Conservation (phyloP, 1,140 invertebrate species). For the Triops cancriformis region DNA sequence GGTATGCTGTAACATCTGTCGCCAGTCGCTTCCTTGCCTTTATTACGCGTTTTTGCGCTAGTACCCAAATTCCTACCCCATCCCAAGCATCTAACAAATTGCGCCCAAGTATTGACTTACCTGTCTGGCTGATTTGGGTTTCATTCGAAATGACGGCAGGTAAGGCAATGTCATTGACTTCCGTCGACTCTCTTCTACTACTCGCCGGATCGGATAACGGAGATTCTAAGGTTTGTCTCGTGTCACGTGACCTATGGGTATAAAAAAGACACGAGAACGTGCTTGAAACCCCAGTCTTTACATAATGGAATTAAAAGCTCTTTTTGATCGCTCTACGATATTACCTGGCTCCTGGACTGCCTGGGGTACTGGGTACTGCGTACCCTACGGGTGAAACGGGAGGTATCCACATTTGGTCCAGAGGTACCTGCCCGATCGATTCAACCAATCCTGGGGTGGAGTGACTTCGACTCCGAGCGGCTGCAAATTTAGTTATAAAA, state of each 20-base stretch:
- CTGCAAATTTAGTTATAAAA: too few species aligned
- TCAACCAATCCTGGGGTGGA: conserved; percentile 92
- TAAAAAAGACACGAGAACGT: conserved; percentile 24
- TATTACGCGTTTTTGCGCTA: too few species aligned
- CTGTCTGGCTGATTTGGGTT: background rate
- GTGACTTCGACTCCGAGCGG: conserved; percentile 84
- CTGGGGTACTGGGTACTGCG: conserved; percentile 44
- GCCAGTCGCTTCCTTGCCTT: too few species aligned
- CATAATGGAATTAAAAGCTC: background rate
- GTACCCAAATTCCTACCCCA: background rate
- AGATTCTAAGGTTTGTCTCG: conserved; percentile 38
- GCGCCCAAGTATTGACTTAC: background rate
- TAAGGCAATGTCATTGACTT: conserved; percentile 30
- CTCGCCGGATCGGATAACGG: conserved; percentile 43
- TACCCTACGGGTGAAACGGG: conserved; percentile 43
- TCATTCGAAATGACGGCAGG: background rate
- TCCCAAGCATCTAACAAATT: too few species aligned
- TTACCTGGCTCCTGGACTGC: conserved; percentile 37
- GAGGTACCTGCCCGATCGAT: conserved; percentile 72
- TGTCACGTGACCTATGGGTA: conserved; percentile 33
- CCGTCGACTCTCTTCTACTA: conserved; percentile 39
- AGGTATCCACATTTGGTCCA: conserved; percentile 81
- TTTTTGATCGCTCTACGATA: background rate
- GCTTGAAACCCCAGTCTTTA: too few species aligned
- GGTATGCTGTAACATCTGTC: too few species aligned